These are phyloP conservation scores for Anaspis maculata DNA, from an alignment of 2,888 invertebrate genomes.

Conservation along the genomic window DNA sequence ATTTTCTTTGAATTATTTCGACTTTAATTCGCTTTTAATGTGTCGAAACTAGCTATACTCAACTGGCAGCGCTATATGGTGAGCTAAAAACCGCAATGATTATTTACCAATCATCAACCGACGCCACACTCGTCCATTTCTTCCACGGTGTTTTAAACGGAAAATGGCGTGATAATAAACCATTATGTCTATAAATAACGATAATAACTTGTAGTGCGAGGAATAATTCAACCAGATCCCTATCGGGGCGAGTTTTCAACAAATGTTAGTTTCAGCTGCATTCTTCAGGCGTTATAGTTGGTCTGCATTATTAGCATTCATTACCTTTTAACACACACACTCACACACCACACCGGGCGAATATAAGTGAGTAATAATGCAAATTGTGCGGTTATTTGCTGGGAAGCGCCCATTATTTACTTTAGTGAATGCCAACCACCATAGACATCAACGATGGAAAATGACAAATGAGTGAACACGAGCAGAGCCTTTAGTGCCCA, in stretches of 20 bases:
- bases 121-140: slow-evolving; percentile 8
- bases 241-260: slow-evolving; percentile 24
- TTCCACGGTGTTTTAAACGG: slow-evolving; percentile 23
- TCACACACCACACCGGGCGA: no score
- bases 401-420: no score
- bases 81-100: no score
- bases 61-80: no score
- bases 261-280: slow-evolving; percentile 18
- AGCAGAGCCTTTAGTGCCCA: neutral
- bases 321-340: slow-evolving; percentile 8
- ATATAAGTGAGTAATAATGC: no score
- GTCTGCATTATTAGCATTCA: slow-evolving; percentile 11
- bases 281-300: slow-evolving; percentile 14
- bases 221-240: slow-evolving; percentile 29
- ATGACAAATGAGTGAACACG: no score
- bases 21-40: no score
- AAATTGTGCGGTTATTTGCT: no score
- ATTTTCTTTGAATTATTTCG: no score
- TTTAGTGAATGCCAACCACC: no score
- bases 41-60: no score
- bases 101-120: slow-evolving; percentile 2
- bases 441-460: no score
- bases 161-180: slow-evolving; percentile 31
- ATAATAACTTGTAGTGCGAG: slow-evolving; percentile 30
- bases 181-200: slow-evolving; percentile 29